Percentiles rank a stretch among this genome's conserved stretches.
Conservation (phyloP, 2,797 vertebrate genomes). For the Acanthiza pusilla region DNA sequence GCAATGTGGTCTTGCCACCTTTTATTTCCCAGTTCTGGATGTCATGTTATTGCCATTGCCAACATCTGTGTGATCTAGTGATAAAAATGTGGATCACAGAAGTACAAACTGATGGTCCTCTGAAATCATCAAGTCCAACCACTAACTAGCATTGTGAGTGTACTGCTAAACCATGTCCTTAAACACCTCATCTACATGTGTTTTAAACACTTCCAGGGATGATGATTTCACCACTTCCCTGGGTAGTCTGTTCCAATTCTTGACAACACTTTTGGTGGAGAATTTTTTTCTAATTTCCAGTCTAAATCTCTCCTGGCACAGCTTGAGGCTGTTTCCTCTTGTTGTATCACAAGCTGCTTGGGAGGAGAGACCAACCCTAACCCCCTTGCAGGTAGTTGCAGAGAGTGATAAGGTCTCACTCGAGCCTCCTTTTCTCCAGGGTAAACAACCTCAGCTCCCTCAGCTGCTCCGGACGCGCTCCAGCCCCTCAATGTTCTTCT, state of each 20-base stretch:
- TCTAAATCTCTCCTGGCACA: neutral
- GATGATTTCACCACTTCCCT: neutral
- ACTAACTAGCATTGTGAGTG: neutral
- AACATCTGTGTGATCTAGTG: neutral
- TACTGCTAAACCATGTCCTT: neutral
- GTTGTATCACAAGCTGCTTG: too few species aligned
- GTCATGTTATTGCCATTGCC: neutral
- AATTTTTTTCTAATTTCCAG: neutral
- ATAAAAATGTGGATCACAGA: neutral
- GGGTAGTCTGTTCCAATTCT: neutral
- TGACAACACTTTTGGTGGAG: neutral
- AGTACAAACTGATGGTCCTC: neutral
- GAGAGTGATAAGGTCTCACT: accelerated
- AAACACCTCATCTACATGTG: neutral
- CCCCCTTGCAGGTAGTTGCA: neutral
- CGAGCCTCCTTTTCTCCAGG: neutral
- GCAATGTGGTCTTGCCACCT: neutral
- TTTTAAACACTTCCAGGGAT: neutral
- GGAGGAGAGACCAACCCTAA: neutral
- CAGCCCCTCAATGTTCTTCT: neutral
- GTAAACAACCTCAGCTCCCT: neutral
- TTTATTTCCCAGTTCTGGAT: neutral
- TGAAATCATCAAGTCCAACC: neutral
- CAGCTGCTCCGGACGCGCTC: neutral
- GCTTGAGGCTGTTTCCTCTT: neutral